Base-by-base conservation (phyloP, 2,888 invertebrate species). In the Drosophila putrida region DNA sequence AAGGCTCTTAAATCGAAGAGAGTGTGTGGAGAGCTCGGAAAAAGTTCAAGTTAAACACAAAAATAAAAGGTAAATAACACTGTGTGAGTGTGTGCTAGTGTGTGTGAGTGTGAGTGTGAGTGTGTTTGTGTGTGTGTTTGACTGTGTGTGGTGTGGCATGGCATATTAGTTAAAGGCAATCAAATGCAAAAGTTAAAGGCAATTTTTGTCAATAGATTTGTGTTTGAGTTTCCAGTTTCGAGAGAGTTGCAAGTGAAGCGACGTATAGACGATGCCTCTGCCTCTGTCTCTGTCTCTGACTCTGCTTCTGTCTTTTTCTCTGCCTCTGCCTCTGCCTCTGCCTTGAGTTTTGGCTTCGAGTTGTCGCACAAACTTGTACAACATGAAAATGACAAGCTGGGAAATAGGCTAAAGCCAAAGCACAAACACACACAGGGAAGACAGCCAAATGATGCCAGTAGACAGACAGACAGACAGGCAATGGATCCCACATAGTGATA, bases 321-420 rank as follows among this genome's bases (percentile, higher is more conserved):
- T 6, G 27, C 9, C 15, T 44, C 20, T 6, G 27, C 9, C 15
- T 50, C 20, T 6, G 27, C 9, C 15, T 50, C 20, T 54, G 72
- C 77, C 72, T 60, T 44, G 43, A 75, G 74, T 71, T 72, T 80
- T 82, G 67, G 71, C 82, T 84, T 75, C 57, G 60, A 80, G 78
- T 82, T 87, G 79, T 71, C 60, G 70, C 75, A 75, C 79, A 78
- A 77, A 77, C 78, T 80, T 80, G 70, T 87, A 70, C 71, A 75
- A 87, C 85, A 86, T 86, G 84, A 68, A 83, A 80, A 80, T 80
- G 84, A 81, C 78, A 84, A 58, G 75, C 63, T 64, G 62, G 68
- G 38, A 76, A 77, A 73, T 78, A 65, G 77, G 71, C 61, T 64
- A 63, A 70, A 63, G 54, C 77, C 50, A 62, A 68, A 43, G 33